These are phyloP conservation scores for Oxystoma pomonae DNA, from an alignment of 2,888 invertebrate genomes.

Conservation along the genomic window DNA sequence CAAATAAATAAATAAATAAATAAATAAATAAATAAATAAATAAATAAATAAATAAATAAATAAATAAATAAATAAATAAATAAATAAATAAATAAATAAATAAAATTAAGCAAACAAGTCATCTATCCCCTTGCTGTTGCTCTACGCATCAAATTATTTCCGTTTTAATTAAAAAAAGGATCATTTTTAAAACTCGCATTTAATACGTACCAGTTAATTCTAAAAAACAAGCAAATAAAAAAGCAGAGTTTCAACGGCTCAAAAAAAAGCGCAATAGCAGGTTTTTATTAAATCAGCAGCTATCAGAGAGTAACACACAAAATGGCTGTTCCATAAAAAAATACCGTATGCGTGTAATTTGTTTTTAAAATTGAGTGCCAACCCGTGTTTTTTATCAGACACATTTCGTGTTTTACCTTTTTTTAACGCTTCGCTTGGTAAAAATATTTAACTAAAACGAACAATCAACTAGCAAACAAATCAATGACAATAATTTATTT, in stretches of 20 bases:
- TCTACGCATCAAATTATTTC: too few species aligned
- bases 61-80: too few species aligned
- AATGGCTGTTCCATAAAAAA: background rate
- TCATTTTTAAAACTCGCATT: background rate
- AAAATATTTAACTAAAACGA: background rate
- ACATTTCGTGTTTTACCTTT: background rate
- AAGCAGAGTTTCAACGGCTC: background rate
- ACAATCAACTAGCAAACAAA: too few species aligned
- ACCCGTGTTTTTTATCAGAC: background rate
- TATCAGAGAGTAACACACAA: background rate
- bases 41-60: too few species aligned
- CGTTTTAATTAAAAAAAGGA: background rate
- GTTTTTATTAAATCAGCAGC: background rate
- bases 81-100: too few species aligned
- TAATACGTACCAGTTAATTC: background rate
- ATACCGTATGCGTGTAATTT: background rate
- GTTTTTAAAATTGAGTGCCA: background rate
- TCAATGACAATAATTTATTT: too few species aligned
- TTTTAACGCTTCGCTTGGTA: background rate
- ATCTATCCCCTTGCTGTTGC: too few species aligned
- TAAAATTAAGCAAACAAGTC: too few species aligned
- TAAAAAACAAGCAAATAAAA: background rate
- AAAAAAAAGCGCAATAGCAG: background rate
- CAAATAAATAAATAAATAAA: too few species aligned
- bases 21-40: too few species aligned